Evolutionary conservation across 2,113 vertebrate genomes (phyloP).

Genomic region (Paralichthys olivaceus): DNA sequence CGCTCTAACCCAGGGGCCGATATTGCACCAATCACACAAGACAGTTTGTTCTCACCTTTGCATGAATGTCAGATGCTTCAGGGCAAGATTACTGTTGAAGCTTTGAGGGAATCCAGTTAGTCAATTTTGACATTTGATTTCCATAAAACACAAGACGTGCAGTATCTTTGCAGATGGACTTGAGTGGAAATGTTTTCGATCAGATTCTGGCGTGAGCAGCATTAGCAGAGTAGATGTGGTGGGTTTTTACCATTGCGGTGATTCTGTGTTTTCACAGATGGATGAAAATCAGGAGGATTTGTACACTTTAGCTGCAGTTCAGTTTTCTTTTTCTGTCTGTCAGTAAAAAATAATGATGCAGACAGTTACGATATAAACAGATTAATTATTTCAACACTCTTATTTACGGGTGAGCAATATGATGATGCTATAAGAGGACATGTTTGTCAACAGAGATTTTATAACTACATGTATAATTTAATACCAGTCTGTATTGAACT

Average conservation of each 20-base stretch:
- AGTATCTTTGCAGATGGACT: conserved; percentile 28
- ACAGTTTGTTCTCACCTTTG: conserved; percentile 67
- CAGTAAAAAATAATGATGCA: no score
- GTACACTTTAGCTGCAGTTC: no score
- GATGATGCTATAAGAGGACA: not conserved
- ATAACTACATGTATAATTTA: not conserved
- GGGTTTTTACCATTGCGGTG: conserved; percentile 2
- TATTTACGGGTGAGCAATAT: no score
- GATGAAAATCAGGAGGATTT: not conserved
- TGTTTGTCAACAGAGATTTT: not conserved
- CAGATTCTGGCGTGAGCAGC: not conserved
- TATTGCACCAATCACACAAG: conserved; percentile 57
- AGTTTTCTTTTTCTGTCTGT: no score
- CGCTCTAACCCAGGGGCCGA: conserved; percentile 33
- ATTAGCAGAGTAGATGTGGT: not conserved
- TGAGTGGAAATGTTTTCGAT: conserved; percentile 10
- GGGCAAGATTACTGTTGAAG: conserved; percentile 66
- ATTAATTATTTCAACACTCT: no score
- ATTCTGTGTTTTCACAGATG: not conserved
- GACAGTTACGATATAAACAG: no score
- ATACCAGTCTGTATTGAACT: not conserved
- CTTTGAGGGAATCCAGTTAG: conserved; percentile 60
- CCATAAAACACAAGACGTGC: conserved; percentile 63
- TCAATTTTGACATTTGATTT: conserved; percentile 74
- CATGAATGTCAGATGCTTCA: conserved; percentile 71